A percentile compares a stretch with the other conserved stretches of the same genome.
phyloP scores from a whole-genome alignment of 2,113 vertebrate genomes.

The Zosterops japonicus region DNA sequence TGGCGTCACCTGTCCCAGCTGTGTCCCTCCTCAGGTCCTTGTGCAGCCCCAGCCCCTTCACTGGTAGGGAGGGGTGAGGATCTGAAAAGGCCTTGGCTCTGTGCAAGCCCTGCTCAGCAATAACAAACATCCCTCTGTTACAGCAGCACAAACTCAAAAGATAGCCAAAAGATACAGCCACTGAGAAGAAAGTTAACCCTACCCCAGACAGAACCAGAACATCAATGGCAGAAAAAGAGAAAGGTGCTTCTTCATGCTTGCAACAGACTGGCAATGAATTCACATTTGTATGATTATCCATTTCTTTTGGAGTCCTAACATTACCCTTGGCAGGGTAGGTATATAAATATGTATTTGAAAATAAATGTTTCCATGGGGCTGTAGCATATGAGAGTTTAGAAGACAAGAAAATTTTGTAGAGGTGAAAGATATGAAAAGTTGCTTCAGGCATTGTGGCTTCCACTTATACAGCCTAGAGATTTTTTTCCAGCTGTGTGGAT shows the following conservation, averaged over 20 bases:
- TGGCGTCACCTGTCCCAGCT: neutral
- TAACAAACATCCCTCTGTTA: neutral
- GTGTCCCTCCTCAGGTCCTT: neutral
- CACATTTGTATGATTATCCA: neutral
- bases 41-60: accelerated
- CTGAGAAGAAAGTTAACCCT: neutral
- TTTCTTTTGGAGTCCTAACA: neutral
- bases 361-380: neutral
- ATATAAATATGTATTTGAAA: slow-evolving; percentile 21
- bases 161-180: neutral
- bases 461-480: neutral
- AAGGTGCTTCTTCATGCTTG: neutral
- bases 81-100: neutral
- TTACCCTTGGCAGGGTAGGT: neutral
- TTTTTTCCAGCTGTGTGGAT: slow-evolving; percentile 17
- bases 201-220: neutral
- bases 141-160: neutral
- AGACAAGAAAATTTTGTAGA: neutral
- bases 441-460: slow-evolving; percentile 23
- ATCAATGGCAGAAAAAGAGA: neutral
- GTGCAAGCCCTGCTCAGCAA: neutral
- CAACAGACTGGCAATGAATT: neutral
- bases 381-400: neutral
- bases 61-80: neutral
- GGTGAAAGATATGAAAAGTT: slow-evolving; percentile 16